Evolutionary conservation across 2,888 invertebrate genomes (phyloP).

Genomic region (Antheraea assamensis): DNA sequence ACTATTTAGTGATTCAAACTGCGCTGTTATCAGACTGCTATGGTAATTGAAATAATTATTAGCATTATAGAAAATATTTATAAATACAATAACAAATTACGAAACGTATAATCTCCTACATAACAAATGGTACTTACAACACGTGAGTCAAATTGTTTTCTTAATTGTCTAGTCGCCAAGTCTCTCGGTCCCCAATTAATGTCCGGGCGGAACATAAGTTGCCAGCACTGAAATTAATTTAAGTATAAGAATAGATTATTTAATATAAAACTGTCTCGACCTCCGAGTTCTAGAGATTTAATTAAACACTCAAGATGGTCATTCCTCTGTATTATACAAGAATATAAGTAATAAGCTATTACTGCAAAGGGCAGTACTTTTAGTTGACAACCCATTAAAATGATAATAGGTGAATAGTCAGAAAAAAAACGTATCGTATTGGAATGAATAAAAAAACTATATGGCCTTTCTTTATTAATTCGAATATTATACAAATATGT

Average conservation of each 20-base stretch:
- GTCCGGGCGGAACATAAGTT: constrained; percentile 44
- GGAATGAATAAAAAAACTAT: not conserved
- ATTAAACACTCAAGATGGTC: not conserved
- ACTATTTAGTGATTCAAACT: too few relatives aligned
- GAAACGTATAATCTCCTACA: not conserved
- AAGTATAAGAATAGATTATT: constrained; percentile 2
- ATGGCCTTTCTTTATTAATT: not conserved
- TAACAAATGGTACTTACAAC: constrained; percentile 37
- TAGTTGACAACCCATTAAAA: too few relatives aligned
- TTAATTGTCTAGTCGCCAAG: constrained; percentile 39
- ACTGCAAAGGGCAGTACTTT: not conserved
- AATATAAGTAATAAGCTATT: not conserved
- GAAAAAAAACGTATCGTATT: not conserved
- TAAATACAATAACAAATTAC: constrained; percentile 10
- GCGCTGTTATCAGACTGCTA: not conserved
- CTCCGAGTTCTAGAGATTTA: not conserved
- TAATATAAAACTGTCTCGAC: not conserved
- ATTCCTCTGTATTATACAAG: not conserved
- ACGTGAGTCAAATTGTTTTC: constrained; percentile 54
- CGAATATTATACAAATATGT: not conserved
- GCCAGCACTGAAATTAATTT: constrained; percentile 41
- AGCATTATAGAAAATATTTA: constrained; percentile 17
- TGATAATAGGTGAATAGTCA: too few relatives aligned
- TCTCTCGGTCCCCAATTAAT: constrained; percentile 56
- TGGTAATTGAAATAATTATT: not conserved